Evolutionary conservation across 2,888 invertebrate species (phyloP), one percentile per base, ranked within the genome.

Genomic region (Punctoribates punctum): DNA sequence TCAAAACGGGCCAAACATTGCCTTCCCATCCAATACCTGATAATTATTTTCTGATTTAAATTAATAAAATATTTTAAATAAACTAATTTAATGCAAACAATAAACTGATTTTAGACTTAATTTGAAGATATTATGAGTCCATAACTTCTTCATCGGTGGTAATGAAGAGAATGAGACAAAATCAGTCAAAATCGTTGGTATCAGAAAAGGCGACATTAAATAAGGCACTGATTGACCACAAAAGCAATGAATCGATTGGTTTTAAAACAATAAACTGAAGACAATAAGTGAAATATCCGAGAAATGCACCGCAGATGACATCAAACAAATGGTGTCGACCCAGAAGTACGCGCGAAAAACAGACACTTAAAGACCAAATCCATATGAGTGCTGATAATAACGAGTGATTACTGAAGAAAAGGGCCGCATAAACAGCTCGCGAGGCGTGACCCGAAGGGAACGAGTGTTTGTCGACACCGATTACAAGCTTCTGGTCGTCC

Each of bases 391-490:
- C 85, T 79, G 88, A 87, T 48, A 48, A 3, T 74, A 90, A 80
- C 80, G 81, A 79, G 54, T 77, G 81, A 11, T 80, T 78, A 0
- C 82, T 78, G 79, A 94, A 90, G 82, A 92, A 91, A 77, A 89
- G 88, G 4, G 90, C 86, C 27, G 96, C 86, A 83, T 91, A 88
- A 5, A 90, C 88, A 0, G 93, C 89, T 80, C 97, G 86, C 34
- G 96, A 94, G 0, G 94, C 90, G 84, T 98, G 97, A 0, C 96
- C 96, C 0, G 96, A 97, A 15, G 97, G 98, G 83, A 98, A 98
- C 72, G 91, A 89, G 83, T 90, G 97, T 81, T 93, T 91, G 84
- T 96, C 96, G 0, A 94, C 91, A 0, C 93, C 92, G 25, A 93
- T 79, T 2, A 85, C 85, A 8, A 34, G 34, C 78, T 90, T 84